Conservation (phyloP, 2,888 invertebrate genomes). For the Nomada fucata region DNA sequence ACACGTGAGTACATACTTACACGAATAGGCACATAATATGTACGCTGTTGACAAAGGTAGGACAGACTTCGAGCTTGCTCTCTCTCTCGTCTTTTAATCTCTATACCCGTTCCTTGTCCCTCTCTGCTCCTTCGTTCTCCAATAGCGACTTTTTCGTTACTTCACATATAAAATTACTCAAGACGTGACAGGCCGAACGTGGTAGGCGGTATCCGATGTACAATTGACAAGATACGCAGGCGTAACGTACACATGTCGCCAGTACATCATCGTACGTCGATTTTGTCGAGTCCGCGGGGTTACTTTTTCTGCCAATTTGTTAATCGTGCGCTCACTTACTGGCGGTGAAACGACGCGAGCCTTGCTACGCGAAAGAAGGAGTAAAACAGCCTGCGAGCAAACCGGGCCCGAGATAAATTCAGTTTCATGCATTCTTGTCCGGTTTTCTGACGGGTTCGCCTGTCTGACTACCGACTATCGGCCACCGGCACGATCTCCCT, state of each 20-base stretch:
- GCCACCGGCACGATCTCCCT: slow-evolving; percentile 45
- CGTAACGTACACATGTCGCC: slow-evolving; percentile 59
- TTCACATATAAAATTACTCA: slow-evolving; percentile 54
- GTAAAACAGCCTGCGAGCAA: slow-evolving; percentile 53
- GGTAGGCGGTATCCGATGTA: slow-evolving; percentile 54
- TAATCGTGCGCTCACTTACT: slow-evolving; percentile 76
- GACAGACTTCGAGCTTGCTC: slow-evolving; percentile 15
- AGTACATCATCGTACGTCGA: slow-evolving; percentile 50
- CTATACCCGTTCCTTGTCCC: neutral
- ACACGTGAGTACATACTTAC: too few species aligned
- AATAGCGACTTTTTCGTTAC: slow-evolving; percentile 46
- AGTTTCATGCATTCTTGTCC: slow-evolving; percentile 79
- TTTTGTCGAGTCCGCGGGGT: slow-evolving; percentile 67
- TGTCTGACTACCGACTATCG: slow-evolving; percentile 60
- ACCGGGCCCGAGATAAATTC: slow-evolving; percentile 77
- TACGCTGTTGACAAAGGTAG: slow-evolving; percentile 24
- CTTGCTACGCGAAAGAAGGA: slow-evolving; percentile 13
- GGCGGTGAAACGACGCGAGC: slow-evolving; percentile 28
- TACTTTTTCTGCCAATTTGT: slow-evolving; percentile 81
- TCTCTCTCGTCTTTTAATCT: slow-evolving; percentile 7
- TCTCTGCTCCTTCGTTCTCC: slow-evolving; percentile 3
- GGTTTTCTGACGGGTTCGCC: slow-evolving; percentile 76
- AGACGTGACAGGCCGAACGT: slow-evolving; percentile 54
- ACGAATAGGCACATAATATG: neutral
- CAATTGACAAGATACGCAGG: slow-evolving; percentile 54